These are phyloP conservation scores for Rhodophaea formosa DNA, from an alignment of 2,888 invertebrate species.

Conservation along the genomic window DNA sequence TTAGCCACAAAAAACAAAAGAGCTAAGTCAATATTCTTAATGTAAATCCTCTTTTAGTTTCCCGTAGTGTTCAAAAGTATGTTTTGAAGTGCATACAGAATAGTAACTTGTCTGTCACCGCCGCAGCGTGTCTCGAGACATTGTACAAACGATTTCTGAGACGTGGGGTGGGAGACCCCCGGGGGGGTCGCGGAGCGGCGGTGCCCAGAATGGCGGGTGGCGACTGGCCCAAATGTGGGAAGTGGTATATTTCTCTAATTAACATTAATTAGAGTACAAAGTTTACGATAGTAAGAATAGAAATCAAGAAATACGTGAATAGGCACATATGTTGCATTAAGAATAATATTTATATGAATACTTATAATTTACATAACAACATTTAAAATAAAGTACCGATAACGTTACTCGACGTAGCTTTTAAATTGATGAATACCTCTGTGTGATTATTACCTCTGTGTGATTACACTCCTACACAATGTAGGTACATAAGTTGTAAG, in stretches of 20 bases:
- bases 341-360: too few relatives aligned
- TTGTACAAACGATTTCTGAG: slow-evolving; percentile 15
- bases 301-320: background rate
- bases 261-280: background rate
- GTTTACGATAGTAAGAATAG: background rate
- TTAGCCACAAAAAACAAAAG: too few relatives aligned
- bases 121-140: slow-evolving; percentile 2
- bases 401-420: too few relatives aligned
- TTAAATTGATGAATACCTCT: too few relatives aligned
- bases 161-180: background rate
- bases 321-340: background rate
- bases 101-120: slow-evolving; percentile 9
- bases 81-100: background rate
- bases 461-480: too few relatives aligned
- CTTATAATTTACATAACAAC: too few relatives aligned
- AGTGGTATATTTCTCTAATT: slow-evolving; percentile 11
- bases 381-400: too few relatives aligned
- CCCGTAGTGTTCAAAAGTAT: background rate
- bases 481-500: too few relatives aligned
- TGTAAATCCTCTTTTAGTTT: background rate
- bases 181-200: background rate
- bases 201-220: background rate
- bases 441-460: too few relatives aligned
- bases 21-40: background rate
- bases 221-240: slow-evolving; percentile 9